phyloP scores from a whole-genome alignment of 2,888 invertebrate genomes.

The Falcaria lacertinaria region DNA sequence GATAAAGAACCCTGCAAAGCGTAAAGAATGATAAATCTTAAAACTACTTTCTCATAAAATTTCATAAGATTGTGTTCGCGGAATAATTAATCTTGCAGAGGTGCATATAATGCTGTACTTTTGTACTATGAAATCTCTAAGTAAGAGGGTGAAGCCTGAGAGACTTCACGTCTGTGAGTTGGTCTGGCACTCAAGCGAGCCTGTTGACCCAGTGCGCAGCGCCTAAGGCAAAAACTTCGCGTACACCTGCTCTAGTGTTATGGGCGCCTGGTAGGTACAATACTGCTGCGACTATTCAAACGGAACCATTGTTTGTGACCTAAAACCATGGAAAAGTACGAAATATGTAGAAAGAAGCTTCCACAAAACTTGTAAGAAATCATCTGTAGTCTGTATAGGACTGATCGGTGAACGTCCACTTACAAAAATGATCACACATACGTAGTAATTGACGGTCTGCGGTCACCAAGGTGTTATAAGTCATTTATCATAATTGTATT shows the following conservation, averaged over 20 bases:
- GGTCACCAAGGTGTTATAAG: too few species aligned
- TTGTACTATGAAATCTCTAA: slow-evolving; percentile 45
- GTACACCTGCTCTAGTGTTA: slow-evolving; percentile 48
- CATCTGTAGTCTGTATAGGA: neutral
- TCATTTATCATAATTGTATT: too few species aligned
- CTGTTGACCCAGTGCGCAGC: slow-evolving; percentile 69
- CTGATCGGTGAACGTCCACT: too few species aligned
- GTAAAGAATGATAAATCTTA: slow-evolving; percentile 25
- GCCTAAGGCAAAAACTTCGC: slow-evolving; percentile 59
- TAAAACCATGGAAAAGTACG: slow-evolving; percentile 30
- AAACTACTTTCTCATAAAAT: slow-evolving; percentile 20
- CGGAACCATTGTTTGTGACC: slow-evolving; percentile 47
- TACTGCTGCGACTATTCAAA: slow-evolving; percentile 36
- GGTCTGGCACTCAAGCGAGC: slow-evolving; percentile 59
- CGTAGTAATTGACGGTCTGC: too few species aligned
- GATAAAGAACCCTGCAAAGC: slow-evolving; percentile 45
- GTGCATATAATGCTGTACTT: slow-evolving; percentile 7
- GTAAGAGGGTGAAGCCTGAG: slow-evolving; percentile 67
- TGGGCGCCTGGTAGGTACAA: slow-evolving; percentile 39
- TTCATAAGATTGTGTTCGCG: slow-evolving; percentile 9
- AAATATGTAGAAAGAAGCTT: slow-evolving; percentile 20
- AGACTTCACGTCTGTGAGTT: slow-evolving; percentile 54
- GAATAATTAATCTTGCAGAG: neutral
- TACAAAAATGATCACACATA: too few species aligned
- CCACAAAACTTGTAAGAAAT: slow-evolving; percentile 2